phyloP scores from a whole-genome alignment of 1,140 invertebrate genomes.

The Leptonema lineaticorne region DNA sequence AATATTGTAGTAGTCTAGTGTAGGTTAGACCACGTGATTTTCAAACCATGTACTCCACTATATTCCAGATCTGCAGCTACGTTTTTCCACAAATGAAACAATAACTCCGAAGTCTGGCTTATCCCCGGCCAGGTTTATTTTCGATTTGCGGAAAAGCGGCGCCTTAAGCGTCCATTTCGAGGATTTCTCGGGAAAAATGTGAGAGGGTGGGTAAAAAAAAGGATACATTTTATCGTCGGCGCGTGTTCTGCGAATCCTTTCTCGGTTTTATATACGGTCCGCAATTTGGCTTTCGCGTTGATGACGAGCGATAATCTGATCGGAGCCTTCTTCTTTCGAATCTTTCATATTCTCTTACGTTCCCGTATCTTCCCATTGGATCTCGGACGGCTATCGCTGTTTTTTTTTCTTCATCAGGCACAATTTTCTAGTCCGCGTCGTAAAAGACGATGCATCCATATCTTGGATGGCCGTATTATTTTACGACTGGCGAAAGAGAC shows the following conservation, averaged over 20 bases:
- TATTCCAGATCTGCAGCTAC: no score
- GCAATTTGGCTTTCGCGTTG: slow-evolving; percentile 26
- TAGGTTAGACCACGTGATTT: no score
- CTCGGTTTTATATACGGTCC: slow-evolving; percentile 13
- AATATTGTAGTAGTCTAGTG: no score
- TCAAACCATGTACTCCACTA: no score
- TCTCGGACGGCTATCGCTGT: no score
- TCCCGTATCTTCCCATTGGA: neutral
- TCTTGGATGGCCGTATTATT: slow-evolving; percentile 26
- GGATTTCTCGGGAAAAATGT: neutral
- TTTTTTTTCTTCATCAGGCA: no score
- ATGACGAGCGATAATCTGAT: slow-evolving; percentile 29
- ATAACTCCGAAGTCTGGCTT: slow-evolving; percentile 4
- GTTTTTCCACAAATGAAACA: slow-evolving; percentile 11
- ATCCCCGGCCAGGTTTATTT: slow-evolving; percentile 9
- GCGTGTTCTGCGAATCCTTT: slow-evolving; percentile 6
- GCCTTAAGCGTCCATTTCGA: neutral
- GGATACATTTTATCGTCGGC: slow-evolving; percentile 9
- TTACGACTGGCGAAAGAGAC: slow-evolving; percentile 12
- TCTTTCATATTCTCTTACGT: slow-evolving; percentile 16
- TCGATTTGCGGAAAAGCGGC: slow-evolving; percentile 3
- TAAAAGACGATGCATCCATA: slow-evolving; percentile 27
- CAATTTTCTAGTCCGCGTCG: no score
- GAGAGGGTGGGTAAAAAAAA: neutral
- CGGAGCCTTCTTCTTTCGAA: slow-evolving; percentile 11